Percentiles rank a stretch among this genome's conserved stretches.
These are phyloP conservation scores for Pedetes capensis DNA, from an alignment of 2,113 vertebrate species.

Conservation along the genomic window DNA sequence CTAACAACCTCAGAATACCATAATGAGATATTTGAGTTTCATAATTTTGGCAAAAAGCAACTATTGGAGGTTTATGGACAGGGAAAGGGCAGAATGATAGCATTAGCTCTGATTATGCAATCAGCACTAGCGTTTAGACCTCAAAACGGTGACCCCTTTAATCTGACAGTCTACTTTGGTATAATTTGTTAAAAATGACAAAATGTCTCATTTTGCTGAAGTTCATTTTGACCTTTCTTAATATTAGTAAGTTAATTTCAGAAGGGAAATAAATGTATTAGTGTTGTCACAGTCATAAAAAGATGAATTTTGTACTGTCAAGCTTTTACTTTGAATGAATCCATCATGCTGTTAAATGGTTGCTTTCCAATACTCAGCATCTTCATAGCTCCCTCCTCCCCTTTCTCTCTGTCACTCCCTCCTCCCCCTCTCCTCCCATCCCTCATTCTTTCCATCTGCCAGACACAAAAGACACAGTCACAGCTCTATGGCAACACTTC, in stretches of 20 bases:
- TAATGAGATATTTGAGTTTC: not conserved
- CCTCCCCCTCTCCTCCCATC: not conserved
- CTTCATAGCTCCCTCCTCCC: not conserved
- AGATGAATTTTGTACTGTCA: conserved; percentile 92
- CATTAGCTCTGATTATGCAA: conserved; percentile 94
- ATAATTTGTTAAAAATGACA: conserved; percentile 98
- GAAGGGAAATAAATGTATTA: conserved; percentile 95
- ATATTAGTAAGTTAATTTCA: conserved; percentile 98
- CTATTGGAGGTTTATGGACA: not conserved
- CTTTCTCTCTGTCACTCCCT: not conserved
- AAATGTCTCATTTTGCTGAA: conserved; percentile 90
- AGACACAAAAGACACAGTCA: not conserved
- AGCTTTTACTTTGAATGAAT: conserved; percentile 86
- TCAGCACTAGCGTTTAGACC: conserved; percentile 92
- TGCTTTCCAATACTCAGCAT: conserved; percentile 68
- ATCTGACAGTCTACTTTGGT: conserved; percentile 94
- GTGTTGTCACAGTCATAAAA: conserved; percentile 88
- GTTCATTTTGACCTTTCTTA: conserved; percentile 96
- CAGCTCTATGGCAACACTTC: not conserved
- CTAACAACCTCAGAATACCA: not conserved
- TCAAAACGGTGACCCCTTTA: conserved; percentile 87
- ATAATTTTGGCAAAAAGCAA: conserved; percentile 11
- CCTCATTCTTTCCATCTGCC: not conserved
- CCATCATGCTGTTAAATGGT: conserved; percentile 83
- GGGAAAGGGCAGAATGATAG: conserved; percentile 66